Evolutionary conservation across 2,113 vertebrate species (phyloP).

Genomic region (Ardeotis arabs): DNA sequence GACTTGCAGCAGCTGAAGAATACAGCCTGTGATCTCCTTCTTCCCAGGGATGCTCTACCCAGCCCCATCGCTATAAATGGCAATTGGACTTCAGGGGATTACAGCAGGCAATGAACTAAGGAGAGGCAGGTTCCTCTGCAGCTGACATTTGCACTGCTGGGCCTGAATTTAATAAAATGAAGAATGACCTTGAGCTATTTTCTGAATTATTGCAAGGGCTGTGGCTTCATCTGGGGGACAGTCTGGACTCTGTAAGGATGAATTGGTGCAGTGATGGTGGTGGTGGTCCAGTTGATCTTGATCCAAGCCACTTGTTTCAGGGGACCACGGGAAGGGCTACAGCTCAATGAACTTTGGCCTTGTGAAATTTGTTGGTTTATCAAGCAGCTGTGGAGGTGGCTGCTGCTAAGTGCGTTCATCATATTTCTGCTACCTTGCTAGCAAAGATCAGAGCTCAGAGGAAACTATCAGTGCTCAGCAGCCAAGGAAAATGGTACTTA

Average conservation of each 20-base stretch:
- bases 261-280: not conserved
- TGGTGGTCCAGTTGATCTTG: not conserved
- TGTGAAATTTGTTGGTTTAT: not conserved
- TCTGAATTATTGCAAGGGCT: not conserved
- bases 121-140: constrained; percentile 13
- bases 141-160: not conserved
- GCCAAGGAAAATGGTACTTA: not conserved
- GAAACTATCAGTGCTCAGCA: not conserved
- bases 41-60: constrained; percentile 50
- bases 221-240: not conserved
- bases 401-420: accelerated
- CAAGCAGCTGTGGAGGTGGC: not conserved
- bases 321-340: accelerated
- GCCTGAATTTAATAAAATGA: not conserved
- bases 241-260: not conserved
- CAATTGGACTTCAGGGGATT: constrained; percentile 21
- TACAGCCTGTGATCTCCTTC: constrained; percentile 11
- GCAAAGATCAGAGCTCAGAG: not conserved
- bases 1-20: constrained; percentile 29
- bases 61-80: not conserved
- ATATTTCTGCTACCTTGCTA: not conserved
- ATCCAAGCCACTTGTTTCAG: not conserved
- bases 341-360: not conserved
- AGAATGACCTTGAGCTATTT: not conserved
- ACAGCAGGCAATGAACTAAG: not conserved